phyloP scores from a whole-genome alignment of 2,888 invertebrate species.

The Tribolium freemani region DNA sequence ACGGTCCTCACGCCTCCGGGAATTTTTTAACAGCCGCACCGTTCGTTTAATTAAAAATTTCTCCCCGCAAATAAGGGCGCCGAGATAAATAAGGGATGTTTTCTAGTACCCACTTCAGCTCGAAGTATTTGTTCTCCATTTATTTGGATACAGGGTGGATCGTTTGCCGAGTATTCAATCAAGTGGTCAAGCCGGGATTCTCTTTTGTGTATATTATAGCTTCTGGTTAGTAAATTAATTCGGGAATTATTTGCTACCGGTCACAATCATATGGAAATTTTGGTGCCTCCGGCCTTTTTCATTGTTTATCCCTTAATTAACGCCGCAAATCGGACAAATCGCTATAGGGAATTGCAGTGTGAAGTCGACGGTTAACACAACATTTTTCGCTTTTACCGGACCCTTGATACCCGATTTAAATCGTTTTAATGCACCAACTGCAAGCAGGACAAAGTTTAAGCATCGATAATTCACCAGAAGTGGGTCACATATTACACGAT shows the following conservation, averaged over 20 bases:
- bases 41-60: constrained; percentile 50
- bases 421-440: background rate
- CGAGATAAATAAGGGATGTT: constrained; percentile 49
- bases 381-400: constrained; percentile 26
- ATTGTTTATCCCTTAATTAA: constrained; percentile 57
- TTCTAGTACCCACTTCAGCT: constrained; percentile 45
- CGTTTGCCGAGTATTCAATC: constrained; percentile 42
- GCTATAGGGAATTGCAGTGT: constrained; percentile 38
- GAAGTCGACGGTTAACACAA: constrained; percentile 34
- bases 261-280: constrained; percentile 55
- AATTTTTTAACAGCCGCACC: constrained; percentile 36
- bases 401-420: constrained; percentile 2
- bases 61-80: too few relatives aligned
- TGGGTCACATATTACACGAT: background rate
- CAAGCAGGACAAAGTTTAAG: background rate
- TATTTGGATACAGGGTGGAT: constrained; percentile 35
- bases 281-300: constrained; percentile 47
- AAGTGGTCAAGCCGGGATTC: constrained; percentile 29
- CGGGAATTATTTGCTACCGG: constrained; percentile 48
- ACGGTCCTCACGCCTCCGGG: constrained; percentile 15
- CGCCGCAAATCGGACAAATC: constrained; percentile 52
- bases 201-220: constrained; percentile 14
- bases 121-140: constrained; percentile 36
- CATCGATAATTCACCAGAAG: background rate
- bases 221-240: constrained; percentile 26